Conservation (phyloP, 1,140 invertebrate species). For the Archegozetes longisetosus region DNA sequence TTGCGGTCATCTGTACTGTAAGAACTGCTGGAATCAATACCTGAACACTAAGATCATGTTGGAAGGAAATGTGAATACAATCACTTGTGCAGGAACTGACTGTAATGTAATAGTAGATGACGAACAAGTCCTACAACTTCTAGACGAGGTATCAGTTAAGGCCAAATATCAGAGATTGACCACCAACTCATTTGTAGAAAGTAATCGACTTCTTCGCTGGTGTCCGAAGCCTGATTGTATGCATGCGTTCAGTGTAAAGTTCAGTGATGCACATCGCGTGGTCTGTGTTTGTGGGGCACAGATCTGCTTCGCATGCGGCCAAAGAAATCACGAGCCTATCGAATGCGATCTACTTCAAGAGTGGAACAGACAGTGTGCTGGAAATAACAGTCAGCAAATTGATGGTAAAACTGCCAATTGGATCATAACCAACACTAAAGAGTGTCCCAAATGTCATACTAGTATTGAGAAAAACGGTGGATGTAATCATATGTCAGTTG, state of each 20-base stretch:
- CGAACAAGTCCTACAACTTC: slow-evolving; percentile 48
- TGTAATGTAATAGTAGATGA: slow-evolving; percentile 84
- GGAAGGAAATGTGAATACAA: slow-evolving; percentile 53
- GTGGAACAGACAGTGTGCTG: slow-evolving; percentile 87
- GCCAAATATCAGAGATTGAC: slow-evolving; percentile 26
- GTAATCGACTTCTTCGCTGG: slow-evolving; percentile 86
- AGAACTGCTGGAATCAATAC: slow-evolving; percentile 88
- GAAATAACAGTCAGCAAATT: slow-evolving; percentile 44
- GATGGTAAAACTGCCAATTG: slow-evolving; percentile 99
- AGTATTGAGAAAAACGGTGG: slow-evolving; percentile 14
- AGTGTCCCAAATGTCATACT: slow-evolving; percentile 12
- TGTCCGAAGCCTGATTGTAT: slow-evolving; percentile 93
- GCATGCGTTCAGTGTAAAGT: slow-evolving; percentile 73
- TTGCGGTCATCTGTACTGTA: slow-evolving; percentile 92
- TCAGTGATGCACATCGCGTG: slow-evolving; percentile 42
- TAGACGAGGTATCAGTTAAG: background rate
- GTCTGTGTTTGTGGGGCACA: slow-evolving; percentile 79
- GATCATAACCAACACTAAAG: slow-evolving; percentile 31
- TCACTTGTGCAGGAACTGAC: slow-evolving; percentile 69
- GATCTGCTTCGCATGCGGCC: slow-evolving; percentile 85
- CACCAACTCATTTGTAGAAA: slow-evolving; percentile 32
- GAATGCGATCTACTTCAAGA: slow-evolving; percentile 74
- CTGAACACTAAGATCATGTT: slow-evolving; percentile 95
- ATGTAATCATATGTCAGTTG: slow-evolving; percentile 15
- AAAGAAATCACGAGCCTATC: slow-evolving; percentile 97